Evolutionary conservation across 2,888 invertebrate species (phyloP).

Genomic region (Ernsta delagoae): DNA sequence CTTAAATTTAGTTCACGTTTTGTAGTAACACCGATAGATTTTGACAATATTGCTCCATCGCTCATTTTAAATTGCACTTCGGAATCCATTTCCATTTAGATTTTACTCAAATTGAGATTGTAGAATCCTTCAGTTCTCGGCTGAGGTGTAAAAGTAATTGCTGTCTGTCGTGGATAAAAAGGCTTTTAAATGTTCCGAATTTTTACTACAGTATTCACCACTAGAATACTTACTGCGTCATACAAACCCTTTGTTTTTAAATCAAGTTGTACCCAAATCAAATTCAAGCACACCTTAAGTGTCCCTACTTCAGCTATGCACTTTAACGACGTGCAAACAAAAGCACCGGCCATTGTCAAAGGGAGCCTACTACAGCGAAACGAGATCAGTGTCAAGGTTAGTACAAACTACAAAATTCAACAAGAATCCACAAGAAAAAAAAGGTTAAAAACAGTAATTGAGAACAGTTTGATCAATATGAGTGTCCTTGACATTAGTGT

Average conservation of each 20-base stretch:
- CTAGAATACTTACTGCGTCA: not conserved
- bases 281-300: conserved; percentile 5
- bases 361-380: conserved; percentile 25
- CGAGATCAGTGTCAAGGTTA: conserved; percentile 42
- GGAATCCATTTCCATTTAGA: not conserved
- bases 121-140: not conserved
- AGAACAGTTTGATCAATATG: conserved; percentile 69
- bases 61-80: not conserved
- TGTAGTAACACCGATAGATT: no score
- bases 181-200: no score
- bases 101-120: not conserved
- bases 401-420: conserved; percentile 23
- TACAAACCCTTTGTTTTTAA: not conserved
- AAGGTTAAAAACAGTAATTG: conserved; percentile 17
- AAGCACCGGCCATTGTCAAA: conserved; percentile 31
- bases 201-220: no score
- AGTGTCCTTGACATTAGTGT: conserved; percentile 79
- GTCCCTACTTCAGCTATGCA: conserved; percentile 10
- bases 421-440: conserved; percentile 16
- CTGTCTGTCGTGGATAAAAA: not conserved
- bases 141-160: not conserved
- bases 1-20: no score
- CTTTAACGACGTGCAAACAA: conserved; percentile 30
- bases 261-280: not conserved
- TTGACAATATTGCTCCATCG: no score